These are phyloP conservation scores for Sardina pilchardus DNA, from an alignment of 2,113 vertebrate species.

Conservation along the genomic window DNA sequence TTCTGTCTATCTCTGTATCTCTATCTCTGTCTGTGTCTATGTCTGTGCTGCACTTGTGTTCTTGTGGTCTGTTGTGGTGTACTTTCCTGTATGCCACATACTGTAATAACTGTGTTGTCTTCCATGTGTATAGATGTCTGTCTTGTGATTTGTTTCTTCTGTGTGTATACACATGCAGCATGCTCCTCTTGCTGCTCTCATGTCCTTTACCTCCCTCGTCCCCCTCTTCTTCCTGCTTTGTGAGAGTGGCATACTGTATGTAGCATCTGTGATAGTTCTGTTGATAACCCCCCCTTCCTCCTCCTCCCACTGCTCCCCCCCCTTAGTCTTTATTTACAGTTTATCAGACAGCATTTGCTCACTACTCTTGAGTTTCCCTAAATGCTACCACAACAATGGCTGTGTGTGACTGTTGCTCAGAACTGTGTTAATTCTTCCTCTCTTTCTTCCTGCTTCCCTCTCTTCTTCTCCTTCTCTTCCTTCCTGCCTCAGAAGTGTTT, in stretches of 20 bases:
- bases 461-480: constrained; percentile 15
- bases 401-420: constrained; percentile 29
- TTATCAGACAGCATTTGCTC: constrained; percentile 32
- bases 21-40: neutral
- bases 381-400: constrained; percentile 8
- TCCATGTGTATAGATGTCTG: neutral
- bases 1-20: constrained; percentile 19
- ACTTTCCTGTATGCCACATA: neutral
- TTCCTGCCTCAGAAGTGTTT: constrained; percentile 10
- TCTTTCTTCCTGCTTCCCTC: constrained; percentile 25
- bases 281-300: neutral
- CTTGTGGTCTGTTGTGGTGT: neutral
- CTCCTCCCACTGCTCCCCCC: constrained; percentile 13
- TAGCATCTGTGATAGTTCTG: constrained; percentile 2
- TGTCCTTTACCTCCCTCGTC: neutral
- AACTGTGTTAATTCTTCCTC: constrained; percentile 50
- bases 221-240: neutral
- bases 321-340: constrained; percentile 52
- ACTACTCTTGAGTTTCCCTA: neutral
- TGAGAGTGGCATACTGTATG: neutral
- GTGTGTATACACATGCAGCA: too few relatives aligned
- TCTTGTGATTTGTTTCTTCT: neutral
- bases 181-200: neutral
- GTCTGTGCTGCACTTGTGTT: neutral
- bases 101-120: neutral